These are phyloP conservation scores for Phania funesta DNA, from an alignment of 2,888 invertebrate genomes.

Conservation along the genomic window DNA sequence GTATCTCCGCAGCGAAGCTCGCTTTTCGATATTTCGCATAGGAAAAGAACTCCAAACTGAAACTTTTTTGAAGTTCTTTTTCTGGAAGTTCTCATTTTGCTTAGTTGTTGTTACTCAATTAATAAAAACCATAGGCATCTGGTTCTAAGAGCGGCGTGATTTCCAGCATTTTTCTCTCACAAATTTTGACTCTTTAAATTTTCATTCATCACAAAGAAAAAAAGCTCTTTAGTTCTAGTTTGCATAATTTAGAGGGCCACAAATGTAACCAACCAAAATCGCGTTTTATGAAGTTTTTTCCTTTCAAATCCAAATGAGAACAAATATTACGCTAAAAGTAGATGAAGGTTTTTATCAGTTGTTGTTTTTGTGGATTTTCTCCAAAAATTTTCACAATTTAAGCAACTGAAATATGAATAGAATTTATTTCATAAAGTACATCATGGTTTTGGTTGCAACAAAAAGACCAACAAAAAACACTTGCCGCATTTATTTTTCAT, in stretches of 20 bases:
- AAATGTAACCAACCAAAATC: conserved; percentile 56
- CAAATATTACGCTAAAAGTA: conserved; percentile 52
- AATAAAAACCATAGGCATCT: no score
- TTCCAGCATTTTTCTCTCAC: no score
- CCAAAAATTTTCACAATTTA: conserved; percentile 18
- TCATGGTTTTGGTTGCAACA: conserved; percentile 18
- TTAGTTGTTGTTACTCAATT: no score
- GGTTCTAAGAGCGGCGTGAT: no score
- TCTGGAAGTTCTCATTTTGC: no score
- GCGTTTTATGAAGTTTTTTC: conserved; percentile 28
- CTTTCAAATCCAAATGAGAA: conserved; percentile 47
- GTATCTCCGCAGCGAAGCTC: no score
- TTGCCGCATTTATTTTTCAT: conserved; percentile 78
- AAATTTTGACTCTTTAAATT: no score
- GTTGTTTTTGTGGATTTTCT: conserved; percentile 28
- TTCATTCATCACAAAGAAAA: not conserved
- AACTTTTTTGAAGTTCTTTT: no score
- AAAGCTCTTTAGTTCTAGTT: conserved; percentile 37
- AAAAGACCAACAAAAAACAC: conserved; percentile 26
- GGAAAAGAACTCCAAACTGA: no score
- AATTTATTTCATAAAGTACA: conserved; percentile 51
- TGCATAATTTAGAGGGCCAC: conserved; percentile 63
- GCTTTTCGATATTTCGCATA: no score
- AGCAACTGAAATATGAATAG: conserved; percentile 52
- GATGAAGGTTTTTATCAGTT: conserved; percentile 35